Evolutionary conservation across 2,797 vertebrate genomes (phyloP).

Genomic region (Muscicapa comitata): DNA sequence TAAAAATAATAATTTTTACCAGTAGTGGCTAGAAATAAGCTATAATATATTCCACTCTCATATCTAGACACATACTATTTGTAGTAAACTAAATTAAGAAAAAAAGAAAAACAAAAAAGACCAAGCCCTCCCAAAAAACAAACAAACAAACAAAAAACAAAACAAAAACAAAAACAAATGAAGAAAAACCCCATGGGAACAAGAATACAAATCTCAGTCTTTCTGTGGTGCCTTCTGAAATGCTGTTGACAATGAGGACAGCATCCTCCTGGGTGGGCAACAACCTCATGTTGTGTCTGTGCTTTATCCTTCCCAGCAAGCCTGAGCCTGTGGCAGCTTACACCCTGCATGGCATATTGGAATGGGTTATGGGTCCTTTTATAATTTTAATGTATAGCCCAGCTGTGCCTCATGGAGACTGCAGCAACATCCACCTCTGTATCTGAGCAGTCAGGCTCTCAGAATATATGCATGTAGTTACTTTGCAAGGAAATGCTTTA

Average conservation of each 20-base stretch:
- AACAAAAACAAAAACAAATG: no score
- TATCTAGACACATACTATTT: neutral
- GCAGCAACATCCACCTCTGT: neutral
- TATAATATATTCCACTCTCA: neutral
- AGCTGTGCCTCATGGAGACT: neutral
- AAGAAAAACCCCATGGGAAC: neutral
- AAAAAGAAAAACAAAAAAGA: accelerated
- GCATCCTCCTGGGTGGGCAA: neutral
- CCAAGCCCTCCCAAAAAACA: no score
- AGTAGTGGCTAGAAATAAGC: neutral
- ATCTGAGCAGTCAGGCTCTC: neutral
- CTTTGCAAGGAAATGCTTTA: neutral
- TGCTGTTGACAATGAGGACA: neutral
- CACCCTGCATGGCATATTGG: neutral
- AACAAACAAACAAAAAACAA: no score
- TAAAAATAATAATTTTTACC: neutral
- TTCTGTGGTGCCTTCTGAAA: neutral
- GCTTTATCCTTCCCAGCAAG: neutral
- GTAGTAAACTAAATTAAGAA: neutral
- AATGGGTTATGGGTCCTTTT: neutral
- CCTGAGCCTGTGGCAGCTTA: neutral
- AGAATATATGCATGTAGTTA: accelerated
- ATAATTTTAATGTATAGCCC: neutral
- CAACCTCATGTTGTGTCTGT: neutral
- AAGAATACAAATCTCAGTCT: neutral